Base-by-base conservation (phyloP, 2,888 invertebrate species). In the Mythimna lalbum region DNA sequence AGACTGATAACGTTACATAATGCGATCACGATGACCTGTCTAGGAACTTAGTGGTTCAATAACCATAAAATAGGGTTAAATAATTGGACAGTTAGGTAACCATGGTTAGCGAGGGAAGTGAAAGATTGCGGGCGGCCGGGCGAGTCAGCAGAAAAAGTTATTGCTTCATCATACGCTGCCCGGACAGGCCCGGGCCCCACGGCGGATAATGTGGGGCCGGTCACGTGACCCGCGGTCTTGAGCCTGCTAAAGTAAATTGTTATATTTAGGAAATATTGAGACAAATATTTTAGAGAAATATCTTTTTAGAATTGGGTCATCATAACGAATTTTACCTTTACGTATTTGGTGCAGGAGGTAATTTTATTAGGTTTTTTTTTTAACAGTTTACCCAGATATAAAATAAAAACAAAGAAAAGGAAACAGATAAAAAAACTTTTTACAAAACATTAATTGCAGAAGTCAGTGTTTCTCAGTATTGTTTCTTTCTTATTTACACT, bases 121-220 rank as follows among this genome's bases (percentile, higher is more conserved):
- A 68, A 73, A 69, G 81, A 82, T 85, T 80, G 76, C 73, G 64
- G 56, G 12, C 49, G 70, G 62, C 27, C 43, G 59, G 73, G 10
- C 60, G 74, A 75, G 77, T 87, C 89, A 87, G 87, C 88, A 86
- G 67, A 86, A 86, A 88, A 82, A 78, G 66, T 84, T 81, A 88
- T 84, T 80, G 81, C 81, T 81, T 77, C 70, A 76, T 77, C 77
- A 84, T 84, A 76, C 71, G 65, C 64, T 62, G 71, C 71, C 55
- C 65, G 47, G 65, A n/a, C 61, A 56, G 69, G 71, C 50, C 66
- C 43, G 72, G 55, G 55, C 63, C 43, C 19, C 43, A 17, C 27
- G 59, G 56, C 27, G 67, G 52, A 60, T 81, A 65, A 77, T 72
- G 21, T 67, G 36, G 59, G 49, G 2, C 43, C 43, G 17, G 2